These are phyloP conservation scores for Hexactinellida sp. DNA, from an alignment of 37 sponge, comb jelly and placozoan species.

Conservation along the genomic window DNA sequence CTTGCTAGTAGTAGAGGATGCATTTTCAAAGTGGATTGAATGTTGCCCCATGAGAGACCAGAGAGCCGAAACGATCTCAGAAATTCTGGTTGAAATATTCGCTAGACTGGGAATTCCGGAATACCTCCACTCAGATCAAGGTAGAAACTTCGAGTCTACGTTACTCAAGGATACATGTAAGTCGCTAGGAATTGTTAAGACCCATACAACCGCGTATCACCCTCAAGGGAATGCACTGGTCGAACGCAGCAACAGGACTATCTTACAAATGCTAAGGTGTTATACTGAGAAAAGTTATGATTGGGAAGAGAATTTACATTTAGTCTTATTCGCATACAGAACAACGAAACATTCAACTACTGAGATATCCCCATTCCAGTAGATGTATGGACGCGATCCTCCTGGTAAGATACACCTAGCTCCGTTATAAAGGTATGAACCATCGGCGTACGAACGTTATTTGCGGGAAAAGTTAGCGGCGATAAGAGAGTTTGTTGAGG, in stretches of 20 bases:
- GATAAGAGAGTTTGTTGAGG: background rate
- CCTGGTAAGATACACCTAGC: background rate
- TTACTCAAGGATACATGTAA: too few relatives aligned
- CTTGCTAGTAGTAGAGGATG: background rate
- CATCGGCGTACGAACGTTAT: background rate
- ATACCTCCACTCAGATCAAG: background rate
- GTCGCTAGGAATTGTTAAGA: background rate
- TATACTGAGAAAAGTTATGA: too few relatives aligned
- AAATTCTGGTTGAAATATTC: background rate
- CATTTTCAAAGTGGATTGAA: too few relatives aligned
- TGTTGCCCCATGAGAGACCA: too few relatives aligned
- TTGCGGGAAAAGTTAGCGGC: background rate
- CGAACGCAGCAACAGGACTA: too few relatives aligned
- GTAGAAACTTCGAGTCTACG: background rate
- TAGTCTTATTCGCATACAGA: background rate
- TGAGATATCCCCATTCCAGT: background rate
- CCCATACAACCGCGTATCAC: background rate
- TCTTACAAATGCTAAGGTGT: too few relatives aligned
- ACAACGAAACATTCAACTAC: background rate
- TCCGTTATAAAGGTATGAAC: background rate
- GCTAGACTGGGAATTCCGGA: background rate
- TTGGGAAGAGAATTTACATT: background rate
- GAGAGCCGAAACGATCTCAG: background rate
- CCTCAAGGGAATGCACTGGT: too few relatives aligned
- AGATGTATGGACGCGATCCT: background rate